phyloP scores from a whole-genome alignment of 92 coral and sea anemone species.

The Porites rus region DNA sequence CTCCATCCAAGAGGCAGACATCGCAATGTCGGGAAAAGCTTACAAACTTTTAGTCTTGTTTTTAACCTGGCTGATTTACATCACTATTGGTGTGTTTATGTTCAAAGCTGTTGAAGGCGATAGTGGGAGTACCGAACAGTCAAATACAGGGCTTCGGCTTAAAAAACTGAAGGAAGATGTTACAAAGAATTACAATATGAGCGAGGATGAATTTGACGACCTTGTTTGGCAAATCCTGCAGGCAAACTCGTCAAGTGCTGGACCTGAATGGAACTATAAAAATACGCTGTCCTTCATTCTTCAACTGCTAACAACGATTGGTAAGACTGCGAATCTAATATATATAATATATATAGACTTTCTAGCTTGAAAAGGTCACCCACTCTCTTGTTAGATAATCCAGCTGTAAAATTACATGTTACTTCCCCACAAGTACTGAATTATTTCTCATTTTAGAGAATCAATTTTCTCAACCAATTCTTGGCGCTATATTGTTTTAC shows the following conservation, averaged over 20 bases:
- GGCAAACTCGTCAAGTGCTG: conserved; percentile 27
- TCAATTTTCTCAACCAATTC: too few species aligned
- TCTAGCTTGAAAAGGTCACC: too few species aligned
- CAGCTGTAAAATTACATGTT: too few species aligned
- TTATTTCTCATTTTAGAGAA: too few species aligned
- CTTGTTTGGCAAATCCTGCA: conserved; percentile 29
- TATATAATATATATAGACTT: too few species aligned
- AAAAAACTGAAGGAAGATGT: conserved; percentile 8
- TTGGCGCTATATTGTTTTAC: too few species aligned
- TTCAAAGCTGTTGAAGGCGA: conserved; percentile 47
- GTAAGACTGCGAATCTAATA: conserved; percentile 20
- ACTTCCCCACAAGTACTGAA: too few species aligned
- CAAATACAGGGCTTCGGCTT: background rate
- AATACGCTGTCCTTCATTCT: conserved; percentile 39
- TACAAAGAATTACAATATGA: conserved; percentile 40
- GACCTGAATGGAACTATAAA: conserved; percentile 39
- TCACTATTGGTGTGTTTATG: conserved; percentile 27
- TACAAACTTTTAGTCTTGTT: conserved; percentile 6
- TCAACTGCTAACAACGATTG: conserved; percentile 66
- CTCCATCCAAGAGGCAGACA: background rate
- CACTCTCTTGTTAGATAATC: too few species aligned
- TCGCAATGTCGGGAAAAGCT: background rate
- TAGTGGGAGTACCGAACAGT: conserved; percentile 4
- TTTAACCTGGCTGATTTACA: conserved; percentile 3
- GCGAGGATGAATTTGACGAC: conserved; percentile 24